Evolutionary conservation across 2,888 invertebrate genomes (phyloP).

Genomic region (Caenorhabditis virilis): DNA sequence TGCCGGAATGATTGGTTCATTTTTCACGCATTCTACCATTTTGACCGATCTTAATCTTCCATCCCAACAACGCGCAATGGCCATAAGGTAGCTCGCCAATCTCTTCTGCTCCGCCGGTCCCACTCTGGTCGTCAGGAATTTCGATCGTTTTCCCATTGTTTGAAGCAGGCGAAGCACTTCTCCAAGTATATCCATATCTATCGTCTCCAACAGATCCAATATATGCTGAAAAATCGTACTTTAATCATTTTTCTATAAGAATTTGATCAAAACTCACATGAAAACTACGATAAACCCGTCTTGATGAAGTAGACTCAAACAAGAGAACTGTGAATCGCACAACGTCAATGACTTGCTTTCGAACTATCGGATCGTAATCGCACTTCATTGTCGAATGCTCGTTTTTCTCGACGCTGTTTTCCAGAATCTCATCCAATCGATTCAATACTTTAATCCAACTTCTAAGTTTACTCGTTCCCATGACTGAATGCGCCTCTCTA

Average conservation of each 20-base stretch:
- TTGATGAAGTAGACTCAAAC: slow-evolving; percentile 64
- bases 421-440: slow-evolving; percentile 58
- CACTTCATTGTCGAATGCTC: slow-evolving; percentile 15
- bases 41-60: slow-evolving; percentile 51
- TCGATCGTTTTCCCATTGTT: slow-evolving; percentile 60
- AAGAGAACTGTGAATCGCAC: slow-evolving; percentile 59
- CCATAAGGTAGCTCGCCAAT: slow-evolving; percentile 51
- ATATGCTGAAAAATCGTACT: slow-evolving; percentile 51
- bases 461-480: slow-evolving; percentile 55
- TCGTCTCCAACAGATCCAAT: slow-evolving; percentile 52
- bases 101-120: slow-evolving; percentile 36
- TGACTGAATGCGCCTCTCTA: slow-evolving; percentile 34
- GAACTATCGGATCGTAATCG: slow-evolving; percentile 9
- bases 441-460: slow-evolving; percentile 62
- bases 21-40: slow-evolving; percentile 50
- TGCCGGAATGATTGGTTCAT: slow-evolving; percentile 23
- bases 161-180: slow-evolving; percentile 57
- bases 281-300: slow-evolving; percentile 58
- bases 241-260: too few relatives aligned
- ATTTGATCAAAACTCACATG: too few relatives aligned
- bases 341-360: slow-evolving; percentile 28
- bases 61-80: slow-evolving; percentile 60
- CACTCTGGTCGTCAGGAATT: slow-evolving; percentile 51
- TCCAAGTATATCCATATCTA: slow-evolving; percentile 54
- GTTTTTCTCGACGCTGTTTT: slow-evolving; percentile 30